A percentile compares a stretch with the other conserved stretches of the same genome.
Evolutionary conservation across 2,113 vertebrate species (phyloP).

Genomic region (Lycocorax pyrrhopterus): DNA sequence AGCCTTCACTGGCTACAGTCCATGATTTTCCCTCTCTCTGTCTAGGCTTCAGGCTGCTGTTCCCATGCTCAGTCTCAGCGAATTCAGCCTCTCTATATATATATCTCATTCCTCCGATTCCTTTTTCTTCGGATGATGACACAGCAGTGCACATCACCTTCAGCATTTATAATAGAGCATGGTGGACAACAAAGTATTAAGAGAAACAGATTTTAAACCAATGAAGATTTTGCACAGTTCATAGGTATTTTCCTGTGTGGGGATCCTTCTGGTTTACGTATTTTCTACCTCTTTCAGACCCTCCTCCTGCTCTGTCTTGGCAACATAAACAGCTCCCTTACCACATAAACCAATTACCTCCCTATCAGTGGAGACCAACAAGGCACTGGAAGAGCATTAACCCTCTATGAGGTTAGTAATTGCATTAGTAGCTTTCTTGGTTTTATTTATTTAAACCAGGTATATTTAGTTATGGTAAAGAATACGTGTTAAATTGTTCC

Average conservation of each 20-base stretch:
- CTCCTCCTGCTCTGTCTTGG: background rate
- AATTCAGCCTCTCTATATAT: background rate
- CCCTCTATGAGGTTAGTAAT: background rate
- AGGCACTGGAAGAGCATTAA: background rate
- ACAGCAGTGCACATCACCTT: background rate
- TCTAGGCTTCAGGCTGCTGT: background rate
- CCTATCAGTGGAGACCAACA: background rate
- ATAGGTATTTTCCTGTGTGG: background rate
- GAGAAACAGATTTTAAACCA: background rate
- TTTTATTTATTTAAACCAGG: background rate
- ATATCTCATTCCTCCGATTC: background rate
- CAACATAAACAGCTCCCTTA: background rate
- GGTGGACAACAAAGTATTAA: background rate
- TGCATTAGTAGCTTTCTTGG: background rate
- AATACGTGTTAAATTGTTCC: background rate
- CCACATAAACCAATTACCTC: background rate
- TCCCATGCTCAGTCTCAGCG: background rate
- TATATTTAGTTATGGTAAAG: background rate
- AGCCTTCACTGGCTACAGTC: background rate
- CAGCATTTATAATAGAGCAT: background rate
- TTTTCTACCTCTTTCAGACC: background rate
- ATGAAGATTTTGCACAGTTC: background rate
- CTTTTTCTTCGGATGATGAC: background rate
- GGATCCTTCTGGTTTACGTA: background rate
- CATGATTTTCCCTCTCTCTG: background rate